Base-by-base conservation (phyloP, 2,888 invertebrate species). In the Thyatira batis region DNA sequence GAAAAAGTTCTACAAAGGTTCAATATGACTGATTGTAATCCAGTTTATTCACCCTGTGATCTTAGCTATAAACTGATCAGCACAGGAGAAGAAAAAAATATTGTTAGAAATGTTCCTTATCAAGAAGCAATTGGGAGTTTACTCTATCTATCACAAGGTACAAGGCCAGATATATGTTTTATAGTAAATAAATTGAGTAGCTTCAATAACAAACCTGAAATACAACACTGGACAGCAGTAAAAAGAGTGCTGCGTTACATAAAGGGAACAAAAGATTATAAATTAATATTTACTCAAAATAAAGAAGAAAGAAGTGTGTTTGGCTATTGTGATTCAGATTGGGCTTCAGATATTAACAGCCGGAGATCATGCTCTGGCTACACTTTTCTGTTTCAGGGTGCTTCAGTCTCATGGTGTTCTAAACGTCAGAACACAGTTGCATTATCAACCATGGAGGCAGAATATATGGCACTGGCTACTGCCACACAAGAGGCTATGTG, bases 301-400 rank as follows among this genome's bases (percentile, higher is more conserved):
- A 49, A 43, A 23, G 21, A 21, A 33, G 21, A 50, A 43, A 39
- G 10, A 43, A 43, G 48, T 10, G 20, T 58, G 11, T 21, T 46
- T 39, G 69, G 65, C 6, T 71, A 61, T 33, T 68, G 70, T 57
- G 71, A 70, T 52, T 49, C 71, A n/a, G 70, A 71, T 39, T 71
- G 71, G 69, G 67, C 67, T 17, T 60, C 20, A 8, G 53, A 58
- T 23, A 27, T 23, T n/a, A 44, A 39, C 8, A 57, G 60, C 21
- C 27, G 64, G 46, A 59, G 58, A 46, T 63, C 58, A 0, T 61
- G 59, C 25, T 49, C 66, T 5, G 66, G 66, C 11, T 66, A 60
- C 48, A 45, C 39, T 6, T 67, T 64, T 57, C 9, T 61, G 6
- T 56, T 58, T 53, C 65, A 70, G 59, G 68, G 65, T 51, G 69